phyloP scores from a whole-genome alignment of 2,113 vertebrate species.

The Dasyornis broadbenti region DNA sequence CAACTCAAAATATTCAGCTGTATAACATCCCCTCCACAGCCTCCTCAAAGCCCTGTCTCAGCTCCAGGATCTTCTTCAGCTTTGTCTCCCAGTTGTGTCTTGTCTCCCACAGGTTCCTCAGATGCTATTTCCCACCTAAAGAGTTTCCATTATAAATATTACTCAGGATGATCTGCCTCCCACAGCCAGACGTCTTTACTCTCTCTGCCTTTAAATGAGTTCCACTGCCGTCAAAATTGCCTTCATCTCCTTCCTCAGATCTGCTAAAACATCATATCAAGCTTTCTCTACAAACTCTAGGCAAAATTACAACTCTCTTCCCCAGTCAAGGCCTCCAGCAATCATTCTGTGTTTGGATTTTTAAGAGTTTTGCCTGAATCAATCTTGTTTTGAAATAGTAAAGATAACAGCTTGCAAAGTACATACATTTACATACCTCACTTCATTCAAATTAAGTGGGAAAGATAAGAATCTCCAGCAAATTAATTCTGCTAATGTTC shows the following conservation, averaged over 20 bases:
- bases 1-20: background rate
- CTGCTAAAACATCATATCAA: background rate
- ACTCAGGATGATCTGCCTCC: background rate
- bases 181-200: background rate
- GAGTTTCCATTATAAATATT: background rate
- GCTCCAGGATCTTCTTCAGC: background rate
- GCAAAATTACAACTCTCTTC: background rate
- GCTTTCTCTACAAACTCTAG: background rate
- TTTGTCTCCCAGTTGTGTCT: background rate
- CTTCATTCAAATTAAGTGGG: conserved; percentile 41
- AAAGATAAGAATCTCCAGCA: conserved; percentile 49
- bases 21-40: background rate
- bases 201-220: background rate
- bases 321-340: background rate
- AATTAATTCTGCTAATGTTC: conserved; percentile 62
- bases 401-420: conserved; percentile 24
- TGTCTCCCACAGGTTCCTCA: background rate
- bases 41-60: background rate
- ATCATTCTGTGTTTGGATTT: background rate
- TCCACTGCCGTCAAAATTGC: background rate
- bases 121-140: background rate
- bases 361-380: conserved; percentile 1
- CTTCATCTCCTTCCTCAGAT: background rate
- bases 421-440: conserved; percentile 41
- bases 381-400: conserved; percentile 40